Percentiles rank a stretch among this genome's conserved stretches.
phyloP scores from a whole-genome alignment of 2,888 invertebrate species.

The Trissoscelio sp. region DNA sequence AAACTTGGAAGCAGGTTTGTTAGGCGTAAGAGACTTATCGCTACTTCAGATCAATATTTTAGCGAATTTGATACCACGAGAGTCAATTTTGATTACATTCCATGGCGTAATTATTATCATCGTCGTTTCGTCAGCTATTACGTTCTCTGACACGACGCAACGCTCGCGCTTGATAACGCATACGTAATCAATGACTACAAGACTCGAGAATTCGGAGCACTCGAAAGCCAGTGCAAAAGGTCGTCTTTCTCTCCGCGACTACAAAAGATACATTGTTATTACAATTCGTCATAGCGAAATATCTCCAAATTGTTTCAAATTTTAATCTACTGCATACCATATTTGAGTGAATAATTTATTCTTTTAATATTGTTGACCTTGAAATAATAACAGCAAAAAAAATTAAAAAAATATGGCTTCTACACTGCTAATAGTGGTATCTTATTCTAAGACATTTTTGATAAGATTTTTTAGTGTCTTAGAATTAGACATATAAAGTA shows the following conservation, averaged over 20 bases:
- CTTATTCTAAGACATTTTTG: too few species aligned
- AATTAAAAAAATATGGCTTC: too few species aligned
- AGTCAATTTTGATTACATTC: slow-evolving; percentile 20
- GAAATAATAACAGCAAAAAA: too few species aligned
- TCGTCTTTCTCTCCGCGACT: slow-evolving; percentile 10
- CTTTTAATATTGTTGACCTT: too few species aligned
- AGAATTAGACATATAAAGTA: too few species aligned
- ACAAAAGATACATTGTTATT: slow-evolving; percentile 21
- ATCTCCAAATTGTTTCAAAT: slow-evolving; percentile 1
- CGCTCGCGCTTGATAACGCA: slow-evolving; percentile 19
- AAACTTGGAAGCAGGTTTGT: neutral
- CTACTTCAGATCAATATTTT: slow-evolving; percentile 1
- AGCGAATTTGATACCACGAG: neutral
- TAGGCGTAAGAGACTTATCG: neutral
- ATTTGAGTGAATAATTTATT: too few species aligned
- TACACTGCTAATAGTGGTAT: too few species aligned
- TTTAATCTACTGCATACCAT: too few species aligned
- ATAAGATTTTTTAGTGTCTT: too few species aligned
- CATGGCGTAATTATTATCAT: slow-evolving; percentile 17
- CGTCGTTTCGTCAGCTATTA: slow-evolving; percentile 13
- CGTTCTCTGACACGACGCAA: slow-evolving; percentile 7
- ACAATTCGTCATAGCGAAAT: slow-evolving; percentile 16
- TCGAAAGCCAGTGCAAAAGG: slow-evolving; percentile 22
- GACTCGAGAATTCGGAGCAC: slow-evolving; percentile 29
- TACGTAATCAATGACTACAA: slow-evolving; percentile 30